These are phyloP conservation scores for Empidonax alnorum DNA, from an alignment of 2,113 vertebrate genomes.

Conservation along the genomic window DNA sequence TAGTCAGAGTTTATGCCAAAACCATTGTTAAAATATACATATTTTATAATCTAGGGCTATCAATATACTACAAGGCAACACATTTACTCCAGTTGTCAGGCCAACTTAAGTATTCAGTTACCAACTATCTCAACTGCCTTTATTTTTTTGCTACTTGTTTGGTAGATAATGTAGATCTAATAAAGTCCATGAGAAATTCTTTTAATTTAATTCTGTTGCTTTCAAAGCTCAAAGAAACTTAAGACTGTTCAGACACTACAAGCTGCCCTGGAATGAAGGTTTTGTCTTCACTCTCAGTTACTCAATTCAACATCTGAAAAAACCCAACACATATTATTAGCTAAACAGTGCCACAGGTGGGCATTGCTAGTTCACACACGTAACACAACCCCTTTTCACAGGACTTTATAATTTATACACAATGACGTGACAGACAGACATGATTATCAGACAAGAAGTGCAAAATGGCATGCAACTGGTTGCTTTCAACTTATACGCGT, in stretches of 20 bases:
- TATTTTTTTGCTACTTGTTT: neutral
- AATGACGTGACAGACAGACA: neutral
- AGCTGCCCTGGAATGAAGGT: neutral
- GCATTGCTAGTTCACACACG: constrained; percentile 7
- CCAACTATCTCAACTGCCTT: neutral
- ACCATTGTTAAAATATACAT: neutral
- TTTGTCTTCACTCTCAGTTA: neutral
- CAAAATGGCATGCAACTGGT: constrained; percentile 40
- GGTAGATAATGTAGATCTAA: neutral
- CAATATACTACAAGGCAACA: neutral
- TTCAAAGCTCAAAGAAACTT: constrained; percentile 3
- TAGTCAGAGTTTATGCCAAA: neutral
- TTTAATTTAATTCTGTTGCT: neutral
- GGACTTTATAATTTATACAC: constrained; percentile 5
- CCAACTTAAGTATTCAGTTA: neutral
- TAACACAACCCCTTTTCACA: neutral
- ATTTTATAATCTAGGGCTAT: neutral
- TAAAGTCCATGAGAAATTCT: neutral
- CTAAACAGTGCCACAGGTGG: neutral
- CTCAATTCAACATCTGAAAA: neutral
- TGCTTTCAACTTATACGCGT: neutral
- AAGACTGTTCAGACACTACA: neutral
- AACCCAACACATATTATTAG: neutral
- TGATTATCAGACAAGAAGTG: constrained; percentile 29
- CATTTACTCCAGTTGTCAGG: neutral